phyloP scores from a whole-genome alignment of 2,113 vertebrate genomes.

The Alethe castanea region DNA sequence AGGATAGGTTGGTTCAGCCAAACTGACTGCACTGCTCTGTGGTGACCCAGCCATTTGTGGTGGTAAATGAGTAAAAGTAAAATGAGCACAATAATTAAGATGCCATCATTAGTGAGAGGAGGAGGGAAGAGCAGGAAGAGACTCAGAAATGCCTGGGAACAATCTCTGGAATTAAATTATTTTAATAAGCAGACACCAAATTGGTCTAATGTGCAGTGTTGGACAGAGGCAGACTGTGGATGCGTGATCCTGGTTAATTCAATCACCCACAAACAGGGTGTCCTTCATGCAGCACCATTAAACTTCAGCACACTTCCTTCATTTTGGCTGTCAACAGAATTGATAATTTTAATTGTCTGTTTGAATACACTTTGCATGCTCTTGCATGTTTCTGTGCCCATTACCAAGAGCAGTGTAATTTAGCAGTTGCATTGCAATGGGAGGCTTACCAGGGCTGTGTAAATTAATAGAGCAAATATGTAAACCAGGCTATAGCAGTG shows the following conservation, averaged over 20 bases:
- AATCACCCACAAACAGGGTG: neutral
- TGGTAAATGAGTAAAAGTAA: neutral
- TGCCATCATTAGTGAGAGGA: neutral
- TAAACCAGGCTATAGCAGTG: conserved; percentile 58
- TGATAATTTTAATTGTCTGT: conserved; percentile 62
- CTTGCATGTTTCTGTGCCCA: conserved; percentile 13
- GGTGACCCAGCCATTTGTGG: neutral
- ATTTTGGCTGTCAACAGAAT: conserved; percentile 39
- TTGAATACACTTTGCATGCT: conserved; percentile 27
- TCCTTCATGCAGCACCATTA: conserved; percentile 1
- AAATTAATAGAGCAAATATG: conserved; percentile 71
- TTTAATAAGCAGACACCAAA: conserved; percentile 39
- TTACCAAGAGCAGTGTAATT: conserved; percentile 60
- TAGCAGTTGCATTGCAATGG: conserved; percentile 23
- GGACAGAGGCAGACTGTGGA: neutral
- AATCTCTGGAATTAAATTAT: conserved; percentile 42
- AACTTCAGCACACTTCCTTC: conserved; percentile 39
- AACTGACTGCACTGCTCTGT: neutral
- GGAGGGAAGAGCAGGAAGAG: neutral
- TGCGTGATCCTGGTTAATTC: conserved; percentile 27
- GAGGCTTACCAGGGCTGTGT: conserved; percentile 34
- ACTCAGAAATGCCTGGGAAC: neutral
- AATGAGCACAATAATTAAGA: conserved; percentile 37
- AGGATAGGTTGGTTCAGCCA: neutral
- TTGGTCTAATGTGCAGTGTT: neutral